Evolutionary conservation across 2,888 invertebrate genomes (phyloP), one percentile per base, ranked within the genome.

Genomic region (Lutraria lutraria): DNA sequence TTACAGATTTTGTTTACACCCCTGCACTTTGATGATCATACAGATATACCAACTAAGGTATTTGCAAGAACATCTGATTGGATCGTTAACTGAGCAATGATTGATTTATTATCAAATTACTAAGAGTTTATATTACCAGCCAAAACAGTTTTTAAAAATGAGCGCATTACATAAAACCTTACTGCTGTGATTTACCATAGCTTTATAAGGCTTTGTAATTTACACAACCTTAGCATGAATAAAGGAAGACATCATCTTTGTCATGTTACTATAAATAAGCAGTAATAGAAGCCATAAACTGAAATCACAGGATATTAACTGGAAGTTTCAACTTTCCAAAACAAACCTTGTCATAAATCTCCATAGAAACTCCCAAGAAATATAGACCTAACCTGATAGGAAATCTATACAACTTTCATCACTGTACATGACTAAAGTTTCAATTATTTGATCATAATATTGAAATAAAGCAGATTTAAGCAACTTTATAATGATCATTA

Each of bases 291-390:
- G 25, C 63, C 63, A 68, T 68, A 68, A 68, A 68, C n/a, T n/a
- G 12, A 68, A 68, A 68, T 68, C 63, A 68, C 63, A 68, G 63
- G 63, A 68, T 68, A 68, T 68, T 68, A 68, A 68, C 63, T 68
- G 63, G 63, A 68, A 68, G 63, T 68, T 68, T 68, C 63, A 68
- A 68, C 63, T 68, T 68, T 25, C n/a, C 63, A 68, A 68, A 68
- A 68, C n/a, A n/a, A 68, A 68, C 63, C 25, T 68, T 68, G 63
- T 68, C 63, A 68, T 68, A 68, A 68, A 68, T 68, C 25, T 68
- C 63, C 63, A 68, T 68, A 68, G 63, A 25, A 68, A 68, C 63
- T n/a, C 12, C 56, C 25, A 13, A 25, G 63, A 68, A 68, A 68
- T 25, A 6, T 68, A 68, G n/a, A 25, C 63, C n/a, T 3, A n/a